Conservation (phyloP, 2,113 vertebrate genomes). For the Nerophis lumbriciformis region DNA sequence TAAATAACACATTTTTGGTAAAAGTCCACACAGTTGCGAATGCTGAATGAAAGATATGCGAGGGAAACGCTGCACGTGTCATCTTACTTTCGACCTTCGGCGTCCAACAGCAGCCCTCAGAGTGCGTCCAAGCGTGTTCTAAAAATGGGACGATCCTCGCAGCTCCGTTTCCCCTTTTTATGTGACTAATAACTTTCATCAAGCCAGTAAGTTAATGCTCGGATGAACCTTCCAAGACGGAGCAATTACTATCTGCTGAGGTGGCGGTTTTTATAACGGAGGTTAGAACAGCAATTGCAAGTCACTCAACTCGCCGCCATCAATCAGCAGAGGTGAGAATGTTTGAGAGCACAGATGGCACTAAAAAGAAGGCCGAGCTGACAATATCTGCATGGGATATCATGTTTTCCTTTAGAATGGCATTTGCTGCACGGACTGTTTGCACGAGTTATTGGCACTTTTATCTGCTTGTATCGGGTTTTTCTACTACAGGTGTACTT, state of each 20-base stretch:
- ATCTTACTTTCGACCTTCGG: slow-evolving; percentile 12
- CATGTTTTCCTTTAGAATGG: slow-evolving; percentile 49
- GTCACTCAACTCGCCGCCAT: slow-evolving; percentile 53
- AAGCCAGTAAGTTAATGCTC: slow-evolving; percentile 68
- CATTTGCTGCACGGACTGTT: slow-evolving; percentile 10
- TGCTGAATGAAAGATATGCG: too few relatives aligned
- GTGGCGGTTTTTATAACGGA: slow-evolving; percentile 63
- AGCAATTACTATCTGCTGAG: slow-evolving; percentile 74
- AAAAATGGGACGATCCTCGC: slow-evolving; percentile 27
- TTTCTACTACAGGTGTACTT: too few relatives aligned
- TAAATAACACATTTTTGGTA: too few relatives aligned
- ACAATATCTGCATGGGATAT: slow-evolving; percentile 50
- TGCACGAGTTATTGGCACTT: slow-evolving; percentile 6
- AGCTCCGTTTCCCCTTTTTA: slow-evolving; percentile 27
- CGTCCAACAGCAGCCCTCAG: not conserved
- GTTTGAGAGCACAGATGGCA: slow-evolving; percentile 60
- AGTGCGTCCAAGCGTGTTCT: slow-evolving; percentile 20
- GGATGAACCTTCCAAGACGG: slow-evolving; percentile 64
- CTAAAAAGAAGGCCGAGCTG: slow-evolving; percentile 52
- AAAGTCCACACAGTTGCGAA: too few relatives aligned
- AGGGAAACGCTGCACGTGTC: not conserved
- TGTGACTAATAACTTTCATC: slow-evolving; percentile 69
- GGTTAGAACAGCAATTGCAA: slow-evolving; percentile 60
- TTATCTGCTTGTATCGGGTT: too few relatives aligned
- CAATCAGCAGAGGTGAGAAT: slow-evolving; percentile 64